These are phyloP conservation scores for Montipora foliosa DNA, from an alignment of 64 coral and sea anemone genomes.

Conservation along the genomic window DNA sequence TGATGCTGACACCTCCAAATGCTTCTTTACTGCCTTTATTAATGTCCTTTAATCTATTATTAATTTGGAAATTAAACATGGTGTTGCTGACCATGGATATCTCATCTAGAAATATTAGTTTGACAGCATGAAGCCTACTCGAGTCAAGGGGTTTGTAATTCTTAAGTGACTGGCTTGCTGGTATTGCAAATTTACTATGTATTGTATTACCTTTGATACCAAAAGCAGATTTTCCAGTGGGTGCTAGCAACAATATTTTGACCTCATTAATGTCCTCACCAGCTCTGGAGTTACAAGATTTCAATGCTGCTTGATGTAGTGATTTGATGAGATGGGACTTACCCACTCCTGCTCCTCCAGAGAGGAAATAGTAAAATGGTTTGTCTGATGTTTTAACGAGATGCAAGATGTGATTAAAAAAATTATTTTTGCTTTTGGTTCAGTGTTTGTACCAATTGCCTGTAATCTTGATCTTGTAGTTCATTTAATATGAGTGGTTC, in stretches of 20 bases:
- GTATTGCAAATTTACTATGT: not conserved
- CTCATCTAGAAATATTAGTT: not conserved
- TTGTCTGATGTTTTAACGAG: constrained; percentile 41
- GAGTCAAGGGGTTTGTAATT: no score
- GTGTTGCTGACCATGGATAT: no score
- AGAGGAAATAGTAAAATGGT: not conserved
- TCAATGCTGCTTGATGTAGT: constrained; percentile 31
- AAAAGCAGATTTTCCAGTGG: constrained; percentile 4
- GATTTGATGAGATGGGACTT: not conserved
- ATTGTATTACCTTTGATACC: constrained; percentile 8
- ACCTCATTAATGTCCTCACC: constrained; percentile 9
- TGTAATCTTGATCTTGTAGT: not conserved
- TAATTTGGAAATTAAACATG: not conserved
- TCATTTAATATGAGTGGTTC: constrained; percentile 11
- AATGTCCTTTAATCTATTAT: not conserved
- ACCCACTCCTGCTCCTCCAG: constrained; percentile 30
- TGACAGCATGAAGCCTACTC: not conserved
- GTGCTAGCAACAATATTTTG: not conserved
- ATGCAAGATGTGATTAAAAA: constrained; percentile 45
- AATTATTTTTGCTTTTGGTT: constrained; percentile 28
- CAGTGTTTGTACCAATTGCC: not conserved
- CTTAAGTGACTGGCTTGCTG: not conserved
- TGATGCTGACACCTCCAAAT: not conserved
- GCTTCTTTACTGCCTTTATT: not conserved
- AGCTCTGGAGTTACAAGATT: constrained; percentile 22